Evolutionary conservation across 2,113 vertebrate species (phyloP).

Genomic region (Ptyas mucosa): DNA sequence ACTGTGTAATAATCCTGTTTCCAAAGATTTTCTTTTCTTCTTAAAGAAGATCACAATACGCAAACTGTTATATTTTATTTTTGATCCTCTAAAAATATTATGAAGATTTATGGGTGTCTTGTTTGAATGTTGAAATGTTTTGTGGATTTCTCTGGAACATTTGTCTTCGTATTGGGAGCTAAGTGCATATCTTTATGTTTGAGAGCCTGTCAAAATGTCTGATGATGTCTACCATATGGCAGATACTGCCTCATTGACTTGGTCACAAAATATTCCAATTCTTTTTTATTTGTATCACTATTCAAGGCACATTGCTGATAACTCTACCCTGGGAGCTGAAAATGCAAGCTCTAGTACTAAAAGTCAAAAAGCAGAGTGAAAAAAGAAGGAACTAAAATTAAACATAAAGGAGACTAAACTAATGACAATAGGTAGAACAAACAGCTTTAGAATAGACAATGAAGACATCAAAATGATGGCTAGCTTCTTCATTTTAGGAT

Average conservation of each 20-base stretch:
- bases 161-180: background rate
- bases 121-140: background rate
- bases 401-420: background rate
- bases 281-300: background rate
- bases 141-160: background rate
- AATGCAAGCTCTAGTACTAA: background rate
- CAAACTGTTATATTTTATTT: background rate
- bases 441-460: background rate
- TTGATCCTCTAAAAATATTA: background rate
- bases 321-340: background rate
- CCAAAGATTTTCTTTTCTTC: constrained; percentile 8
- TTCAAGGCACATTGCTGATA: background rate
- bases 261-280: background rate
- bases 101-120: background rate
- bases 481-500: background rate
- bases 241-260: background rate
- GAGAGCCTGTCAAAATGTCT: background rate
- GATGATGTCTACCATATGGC: background rate
- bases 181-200: background rate
- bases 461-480: background rate
- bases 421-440: background rate
- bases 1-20: background rate
- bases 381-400: background rate
- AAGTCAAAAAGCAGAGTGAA: background rate
- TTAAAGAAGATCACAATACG: background rate